These are phyloP conservation scores for Phalacrocorax pelagicus DNA, from an alignment of 2,113 vertebrate genomes.

Conservation along the genomic window DNA sequence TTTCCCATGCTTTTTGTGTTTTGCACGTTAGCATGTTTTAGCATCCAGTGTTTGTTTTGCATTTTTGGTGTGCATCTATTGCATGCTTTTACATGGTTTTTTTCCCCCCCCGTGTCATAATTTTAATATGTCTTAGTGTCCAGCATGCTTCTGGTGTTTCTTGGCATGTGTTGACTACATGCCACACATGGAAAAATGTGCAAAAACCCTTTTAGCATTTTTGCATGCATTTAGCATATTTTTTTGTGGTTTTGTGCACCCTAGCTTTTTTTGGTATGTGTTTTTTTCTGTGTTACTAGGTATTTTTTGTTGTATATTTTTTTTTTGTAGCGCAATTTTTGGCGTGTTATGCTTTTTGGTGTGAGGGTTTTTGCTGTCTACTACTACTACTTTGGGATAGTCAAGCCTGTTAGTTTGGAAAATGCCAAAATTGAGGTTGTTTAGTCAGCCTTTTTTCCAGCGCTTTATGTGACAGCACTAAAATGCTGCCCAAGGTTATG, in stretches of 20 bases:
- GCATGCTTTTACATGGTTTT: neutral
- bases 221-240: neutral
- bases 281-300: neutral
- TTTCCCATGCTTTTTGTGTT: neutral
- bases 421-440: neutral
- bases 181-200: neutral
- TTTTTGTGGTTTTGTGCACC: rapidly evolving
- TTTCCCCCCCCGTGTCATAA: too few species aligned
- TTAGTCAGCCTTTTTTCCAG: neutral
- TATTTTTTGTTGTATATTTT: neutral
- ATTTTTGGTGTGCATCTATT: neutral
- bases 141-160: neutral
- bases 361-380: neutral
- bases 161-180: neutral
- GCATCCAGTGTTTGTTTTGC: neutral
- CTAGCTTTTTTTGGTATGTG: neutral
- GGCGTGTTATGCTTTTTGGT: neutral
- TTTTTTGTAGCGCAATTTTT: neutral
- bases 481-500: neutral
- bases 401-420: neutral
- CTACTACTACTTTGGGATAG: neutral
- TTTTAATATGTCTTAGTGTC: neutral
- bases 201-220: neutral
- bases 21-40: neutral
- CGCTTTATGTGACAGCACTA: neutral